Evolutionary conservation across 2,797 vertebrate species (phyloP).

Genomic region (Typhlichthys eigenmanni): DNA sequence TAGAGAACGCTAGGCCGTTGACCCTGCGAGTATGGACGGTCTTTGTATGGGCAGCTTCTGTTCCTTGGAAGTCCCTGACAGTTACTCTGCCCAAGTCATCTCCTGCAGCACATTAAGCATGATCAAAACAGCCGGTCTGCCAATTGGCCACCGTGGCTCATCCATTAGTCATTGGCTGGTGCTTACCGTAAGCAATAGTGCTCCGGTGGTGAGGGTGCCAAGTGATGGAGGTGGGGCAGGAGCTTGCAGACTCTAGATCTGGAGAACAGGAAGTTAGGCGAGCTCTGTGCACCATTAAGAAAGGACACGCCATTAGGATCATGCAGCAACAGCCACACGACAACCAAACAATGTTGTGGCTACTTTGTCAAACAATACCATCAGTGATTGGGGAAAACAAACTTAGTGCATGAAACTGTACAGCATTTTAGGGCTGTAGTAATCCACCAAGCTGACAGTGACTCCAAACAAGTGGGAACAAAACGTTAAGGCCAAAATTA

Average conservation of each 20-base stretch:
- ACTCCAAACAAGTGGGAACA: too few relatives aligned
- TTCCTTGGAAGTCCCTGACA: constrained; percentile 83
- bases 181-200: constrained; percentile 88
- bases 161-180: not conserved
- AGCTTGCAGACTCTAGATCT: constrained; percentile 77
- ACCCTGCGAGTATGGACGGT: constrained; percentile 81
- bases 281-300: not conserved
- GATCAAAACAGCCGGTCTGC: constrained; percentile 1
- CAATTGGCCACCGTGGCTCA: not conserved
- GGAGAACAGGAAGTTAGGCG: constrained; percentile 5
- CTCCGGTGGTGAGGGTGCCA: constrained; percentile 91
- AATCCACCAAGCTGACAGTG: too few relatives aligned
- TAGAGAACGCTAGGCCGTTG: constrained; percentile 84
- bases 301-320: not conserved
- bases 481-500: too few relatives aligned
- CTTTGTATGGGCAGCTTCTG: constrained; percentile 66
- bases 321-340: not conserved
- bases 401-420: too few relatives aligned
- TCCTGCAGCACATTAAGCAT: constrained; percentile 69
- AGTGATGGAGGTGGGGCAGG: constrained; percentile 81
- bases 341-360: too few relatives aligned
- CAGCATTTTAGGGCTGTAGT: too few relatives aligned
- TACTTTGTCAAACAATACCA: too few relatives aligned
- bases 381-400: too few relatives aligned
- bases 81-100: constrained; percentile 87